Conservation (phyloP, 2,113 vertebrate species). For the Scartelaos histophorus region DNA sequence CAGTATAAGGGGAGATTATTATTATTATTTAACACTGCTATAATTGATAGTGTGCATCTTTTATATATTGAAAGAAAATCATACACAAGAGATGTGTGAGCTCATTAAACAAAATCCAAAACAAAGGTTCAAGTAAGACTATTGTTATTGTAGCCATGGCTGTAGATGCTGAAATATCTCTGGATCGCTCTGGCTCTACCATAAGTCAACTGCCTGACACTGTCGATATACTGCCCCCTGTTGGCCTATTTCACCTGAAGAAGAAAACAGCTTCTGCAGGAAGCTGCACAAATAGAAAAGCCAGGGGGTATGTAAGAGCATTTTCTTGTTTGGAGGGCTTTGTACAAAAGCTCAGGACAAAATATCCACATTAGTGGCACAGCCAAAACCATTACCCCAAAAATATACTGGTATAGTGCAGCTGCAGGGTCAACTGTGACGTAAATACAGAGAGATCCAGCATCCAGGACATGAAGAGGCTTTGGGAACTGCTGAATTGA, state of each 20-base stretch:
- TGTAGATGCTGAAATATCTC: neutral
- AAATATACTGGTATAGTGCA: constrained; percentile 4
- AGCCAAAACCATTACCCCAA: constrained; percentile 18
- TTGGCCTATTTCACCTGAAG: constrained; percentile 46
- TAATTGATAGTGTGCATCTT: too few relatives aligned
- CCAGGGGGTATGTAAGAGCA: constrained; percentile 1
- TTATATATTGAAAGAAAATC: neutral
- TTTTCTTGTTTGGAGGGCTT: constrained; percentile 14
- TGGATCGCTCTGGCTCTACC: constrained; percentile 11
- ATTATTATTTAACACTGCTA: too few relatives aligned
- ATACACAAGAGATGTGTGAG: neutral
- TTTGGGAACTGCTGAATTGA: neutral
- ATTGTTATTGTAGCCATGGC: constrained; percentile 16
- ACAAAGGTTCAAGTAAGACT: neutral
- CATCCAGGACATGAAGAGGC: constrained; percentile 5
- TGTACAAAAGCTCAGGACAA: neutral
- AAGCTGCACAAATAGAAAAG: constrained; percentile 3
- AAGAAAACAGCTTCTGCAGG: constrained; percentile 10
- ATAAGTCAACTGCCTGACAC: constrained; percentile 19
- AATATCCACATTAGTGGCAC: constrained; percentile 32
- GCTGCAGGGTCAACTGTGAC: constrained; percentile 6
- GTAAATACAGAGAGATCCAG: neutral
- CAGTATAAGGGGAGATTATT: too few relatives aligned
- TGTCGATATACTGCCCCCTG: constrained; percentile 64
- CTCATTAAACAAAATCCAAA: neutral